Evolutionary conservation across 2,113 vertebrate genomes (phyloP).

Genomic region (Clarias macrocephalus): DNA sequence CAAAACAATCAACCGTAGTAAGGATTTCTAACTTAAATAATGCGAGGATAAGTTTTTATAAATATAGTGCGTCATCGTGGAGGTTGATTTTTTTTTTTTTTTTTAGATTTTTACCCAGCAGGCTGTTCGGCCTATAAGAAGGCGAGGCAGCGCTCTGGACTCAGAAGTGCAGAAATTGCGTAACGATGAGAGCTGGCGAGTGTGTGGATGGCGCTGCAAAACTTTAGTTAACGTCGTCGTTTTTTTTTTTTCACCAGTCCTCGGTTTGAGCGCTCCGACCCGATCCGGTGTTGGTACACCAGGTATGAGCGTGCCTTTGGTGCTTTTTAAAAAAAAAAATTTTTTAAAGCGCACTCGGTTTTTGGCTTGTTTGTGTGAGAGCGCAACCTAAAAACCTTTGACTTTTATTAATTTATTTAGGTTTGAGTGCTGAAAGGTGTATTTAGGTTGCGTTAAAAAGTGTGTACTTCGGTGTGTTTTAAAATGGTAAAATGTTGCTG

Average conservation of each 20-base stretch:
- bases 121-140: constrained; percentile 68
- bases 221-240: constrained; percentile 46
- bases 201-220: constrained; percentile 49
- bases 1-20: not conserved
- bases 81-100: not conserved
- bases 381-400: not conserved
- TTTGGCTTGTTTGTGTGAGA: not conserved
- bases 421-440: too few relatives aligned
- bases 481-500: not conserved
- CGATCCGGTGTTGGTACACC: constrained; percentile 53
- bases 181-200: not conserved
- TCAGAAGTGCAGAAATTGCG: not conserved
- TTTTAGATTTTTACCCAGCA: constrained; percentile 38
- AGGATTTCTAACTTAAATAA: not conserved
- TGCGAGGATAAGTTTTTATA: not conserved
- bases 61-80: constrained; percentile 35
- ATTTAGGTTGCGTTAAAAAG: too few relatives aligned
- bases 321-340: too few relatives aligned
- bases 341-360: not conserved
- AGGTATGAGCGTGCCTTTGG: constrained; percentile 48
- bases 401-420: too few relatives aligned
- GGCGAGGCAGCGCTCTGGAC: constrained; percentile 51
- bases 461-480: not conserved
- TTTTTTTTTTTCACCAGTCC: constrained; percentile 19
- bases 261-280: constrained; percentile 48